phyloP scores from a whole-genome alignment of 2,888 invertebrate genomes.

The Microctonus hyperodae region DNA sequence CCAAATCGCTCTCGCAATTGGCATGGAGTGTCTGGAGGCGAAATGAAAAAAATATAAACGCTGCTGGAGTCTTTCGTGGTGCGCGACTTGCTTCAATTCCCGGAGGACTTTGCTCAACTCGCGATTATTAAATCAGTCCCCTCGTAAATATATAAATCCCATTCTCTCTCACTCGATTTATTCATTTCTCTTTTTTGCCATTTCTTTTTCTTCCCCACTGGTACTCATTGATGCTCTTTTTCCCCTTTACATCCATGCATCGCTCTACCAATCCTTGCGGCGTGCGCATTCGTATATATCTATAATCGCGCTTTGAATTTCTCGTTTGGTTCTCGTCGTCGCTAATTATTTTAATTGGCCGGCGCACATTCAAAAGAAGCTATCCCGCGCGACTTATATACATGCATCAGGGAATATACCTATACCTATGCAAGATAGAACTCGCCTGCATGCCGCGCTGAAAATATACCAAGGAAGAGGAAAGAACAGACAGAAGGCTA shows the following conservation, averaged over 20 bases:
- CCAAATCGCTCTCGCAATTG: constrained; percentile 3
- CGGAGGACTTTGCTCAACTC: neutral
- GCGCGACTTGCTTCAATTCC: neutral
- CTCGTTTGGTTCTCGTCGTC: constrained; percentile 58
- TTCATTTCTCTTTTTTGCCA: too few relatives aligned
- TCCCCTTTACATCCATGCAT: neutral
- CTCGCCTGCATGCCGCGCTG: constrained; percentile 19
- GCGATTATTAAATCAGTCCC: constrained; percentile 22
- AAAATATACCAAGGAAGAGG: constrained; percentile 2
- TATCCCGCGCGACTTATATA: constrained; percentile 42
- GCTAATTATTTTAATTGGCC: constrained; percentile 64
- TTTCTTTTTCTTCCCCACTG: constrained; percentile 15
- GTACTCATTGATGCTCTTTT: too few relatives aligned
- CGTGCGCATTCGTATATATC: constrained; percentile 42
- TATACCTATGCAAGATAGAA: neutral
- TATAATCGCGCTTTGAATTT: constrained; percentile 56
- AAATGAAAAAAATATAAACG: neutral
- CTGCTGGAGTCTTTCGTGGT: too few relatives aligned
- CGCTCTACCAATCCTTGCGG: neutral
- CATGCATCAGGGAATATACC: neutral
- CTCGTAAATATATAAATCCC: constrained; percentile 21
- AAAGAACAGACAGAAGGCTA: constrained; percentile 25
- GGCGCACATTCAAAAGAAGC: constrained; percentile 61
- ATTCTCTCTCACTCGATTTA: too few relatives aligned
- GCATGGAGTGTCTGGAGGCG: neutral